Evolutionary conservation across 2,797 vertebrate species (phyloP), one percentile per base, ranked within the genome.

Genomic region (Myotis myotis): DNA sequence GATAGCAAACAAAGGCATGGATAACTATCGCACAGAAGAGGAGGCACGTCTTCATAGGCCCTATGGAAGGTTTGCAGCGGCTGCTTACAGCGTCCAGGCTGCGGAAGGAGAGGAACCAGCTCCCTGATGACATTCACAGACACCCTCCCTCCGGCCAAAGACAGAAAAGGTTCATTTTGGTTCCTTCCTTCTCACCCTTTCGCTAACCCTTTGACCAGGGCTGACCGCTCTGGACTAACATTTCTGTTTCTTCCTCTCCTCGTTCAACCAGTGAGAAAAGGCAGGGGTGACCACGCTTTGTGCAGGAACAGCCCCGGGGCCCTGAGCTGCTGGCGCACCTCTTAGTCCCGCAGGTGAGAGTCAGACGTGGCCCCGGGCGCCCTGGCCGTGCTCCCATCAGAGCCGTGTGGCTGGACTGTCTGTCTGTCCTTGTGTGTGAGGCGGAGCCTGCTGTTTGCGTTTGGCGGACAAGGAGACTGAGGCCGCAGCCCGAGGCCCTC

Each of bases 1-100:
- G 11, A 47, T 47, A 13, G 44, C 44, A 47, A 47, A 47, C 44
- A 47, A 13, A 47, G 44, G 44, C 44, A 3, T 47, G 44, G 44
- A 13, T 47, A 1, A 47, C 44, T 47, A 13, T 47, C 12, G 1
- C 44, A 47, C 44, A 47, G 44, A 13, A 47, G 44, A 47, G 44
- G 44, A 47, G 30, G 1, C 2, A 6, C 4, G 28, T 38, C 49
- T 89, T 3, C 51, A 3, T 0, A 0, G 38, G 55, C 19, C 44
- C 38, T 0, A 0, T 2, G 71, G 57, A 51, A 41, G 36, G 38
- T 51, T 71, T 53, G 55, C 38, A 17, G 41, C 68, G 30, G 75
- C 33, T n/a, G 47, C 17, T 71, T 17, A 33, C 20, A 30, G 60
- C 28, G 44, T 16, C 33, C 75, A 60, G 75, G 23, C 71, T 53